Evolutionary conservation across 2,888 invertebrate species (phyloP), one percentile per base, ranked within the genome.

Genomic region (Papilio protenor): DNA sequence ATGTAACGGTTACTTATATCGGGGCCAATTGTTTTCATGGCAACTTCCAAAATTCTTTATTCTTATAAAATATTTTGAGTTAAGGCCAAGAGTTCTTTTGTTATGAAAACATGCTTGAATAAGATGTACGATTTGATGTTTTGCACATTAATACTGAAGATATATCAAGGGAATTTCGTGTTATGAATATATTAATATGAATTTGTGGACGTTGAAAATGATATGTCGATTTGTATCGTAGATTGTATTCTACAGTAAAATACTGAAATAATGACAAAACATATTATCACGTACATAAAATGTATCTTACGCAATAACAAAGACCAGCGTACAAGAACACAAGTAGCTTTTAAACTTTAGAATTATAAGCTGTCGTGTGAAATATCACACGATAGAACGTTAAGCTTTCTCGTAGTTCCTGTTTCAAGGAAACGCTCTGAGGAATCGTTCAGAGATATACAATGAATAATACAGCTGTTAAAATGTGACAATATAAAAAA

Each of bases 61-160:
- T 64, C 73, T 73, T 45, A 57, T 40, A 70, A 74, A 71, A 78
- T 73, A 71, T 75, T 40, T 75, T 78, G 78, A 75, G 55, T 72
- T 57, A 66, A 64, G 57, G 78, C 78, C 78, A 78, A 78, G 61
- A 75, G 45, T 75, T 78, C 78, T 78, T 61, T 78, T 78, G 78
- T 78, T 72, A 73, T 75, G 57, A 70, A 66, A 71, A 71, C 59
- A 72, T 75, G 45, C 11, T 61, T 75, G 78, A 75, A 75, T 75
- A 78, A 72, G 75, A 75, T 57, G 55, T 78, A 75, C 71, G 77
- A 77, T 55, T 45, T 55, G 27, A 66, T 72, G 75, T 78, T 75
- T 71, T 71, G 45, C 12, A 59, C 69, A 45, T 75, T 75, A 75
- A 57, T 69, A 69, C 14, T 23, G n/a, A n/a, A 69, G 12, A 69